Evolutionary conservation across 2,888 invertebrate genomes (phyloP).

Genomic region (Trichacis sp.): DNA sequence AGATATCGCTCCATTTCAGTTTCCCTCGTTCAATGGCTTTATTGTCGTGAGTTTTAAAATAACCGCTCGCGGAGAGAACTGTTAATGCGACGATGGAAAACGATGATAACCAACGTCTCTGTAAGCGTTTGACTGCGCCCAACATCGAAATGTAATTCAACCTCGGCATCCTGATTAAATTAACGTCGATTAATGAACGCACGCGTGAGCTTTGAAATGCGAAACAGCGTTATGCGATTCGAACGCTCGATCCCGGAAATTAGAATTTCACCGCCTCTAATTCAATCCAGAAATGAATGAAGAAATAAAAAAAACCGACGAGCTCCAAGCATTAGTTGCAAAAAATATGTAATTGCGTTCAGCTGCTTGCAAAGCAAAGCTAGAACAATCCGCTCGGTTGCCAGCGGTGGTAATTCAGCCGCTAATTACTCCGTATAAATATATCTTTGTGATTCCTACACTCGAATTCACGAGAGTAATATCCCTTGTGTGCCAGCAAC

Average conservation of each 20-base stretch:
- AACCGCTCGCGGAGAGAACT: neutral
- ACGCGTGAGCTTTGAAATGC: neutral
- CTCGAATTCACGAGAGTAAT: slow-evolving; percentile 27
- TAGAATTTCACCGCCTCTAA: neutral
- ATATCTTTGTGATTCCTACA: slow-evolving; percentile 17
- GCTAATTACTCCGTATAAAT: slow-evolving; percentile 34
- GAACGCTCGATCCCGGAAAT: neutral
- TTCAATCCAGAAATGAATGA: no score
- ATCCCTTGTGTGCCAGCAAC: slow-evolving; percentile 33
- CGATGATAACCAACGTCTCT: neutral
- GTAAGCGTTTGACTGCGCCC: neutral
- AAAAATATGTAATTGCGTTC: neutral
- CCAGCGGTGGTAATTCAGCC: slow-evolving; percentile 26
- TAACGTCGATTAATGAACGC: neutral
- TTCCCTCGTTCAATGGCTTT: slow-evolving; percentile 35
- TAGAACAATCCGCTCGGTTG: slow-evolving; percentile 27
- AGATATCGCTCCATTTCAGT: slow-evolving; percentile 38
- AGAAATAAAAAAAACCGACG: no score
- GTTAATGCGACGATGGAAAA: neutral
- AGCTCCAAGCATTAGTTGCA: neutral
- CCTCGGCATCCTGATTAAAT: neutral
- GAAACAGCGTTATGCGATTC: neutral
- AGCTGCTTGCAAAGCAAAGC: neutral
- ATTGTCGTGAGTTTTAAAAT: slow-evolving; percentile 32
- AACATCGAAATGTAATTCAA: neutral